Conservation (phyloP, 30 jellyfish, hydroid and myxozoan genomes). For the Hydra vulgaris region DNA sequence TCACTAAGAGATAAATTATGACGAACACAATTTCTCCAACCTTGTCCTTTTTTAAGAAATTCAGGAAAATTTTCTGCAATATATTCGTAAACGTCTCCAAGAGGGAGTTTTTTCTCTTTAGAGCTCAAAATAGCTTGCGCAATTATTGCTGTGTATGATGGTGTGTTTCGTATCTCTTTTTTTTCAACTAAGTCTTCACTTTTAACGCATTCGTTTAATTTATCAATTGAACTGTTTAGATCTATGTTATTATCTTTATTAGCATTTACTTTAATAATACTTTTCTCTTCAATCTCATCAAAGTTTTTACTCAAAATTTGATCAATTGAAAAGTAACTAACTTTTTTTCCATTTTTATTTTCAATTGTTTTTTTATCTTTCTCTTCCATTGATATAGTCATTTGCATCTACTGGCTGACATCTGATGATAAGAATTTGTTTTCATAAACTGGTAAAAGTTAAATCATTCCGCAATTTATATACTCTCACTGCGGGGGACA, state of each 20-base stretch:
- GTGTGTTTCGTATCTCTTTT: slow-evolving; percentile 34
- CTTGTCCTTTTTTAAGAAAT: slow-evolving; percentile 94
- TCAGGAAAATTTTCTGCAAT: slow-evolving; percentile 95
- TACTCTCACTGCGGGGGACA: not conserved
- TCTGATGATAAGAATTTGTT: not conserved
- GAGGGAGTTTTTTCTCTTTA: slow-evolving; percentile 82
- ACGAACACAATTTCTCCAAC: slow-evolving; percentile 97
- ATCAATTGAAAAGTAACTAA: slow-evolving; percentile 3
- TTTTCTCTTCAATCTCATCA: not conserved
- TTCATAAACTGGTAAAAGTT: not conserved
- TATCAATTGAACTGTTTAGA: not conserved
- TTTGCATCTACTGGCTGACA: not conserved
- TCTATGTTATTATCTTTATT: not conserved
- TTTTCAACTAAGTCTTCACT: not conserved
- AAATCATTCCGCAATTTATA: not conserved
- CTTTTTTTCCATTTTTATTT: not conserved
- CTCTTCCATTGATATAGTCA: not conserved
- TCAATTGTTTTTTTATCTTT: not conserved
- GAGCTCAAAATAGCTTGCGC: slow-evolving; percentile 97
- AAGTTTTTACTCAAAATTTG: not conserved
- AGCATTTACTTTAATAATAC: not conserved
- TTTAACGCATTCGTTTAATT: not conserved
- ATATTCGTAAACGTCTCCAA: slow-evolving; percentile 85
- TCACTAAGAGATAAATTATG: slow-evolving; percentile 91
- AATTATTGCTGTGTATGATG: slow-evolving; percentile 91